A percentile compares a stretch with the other conserved stretches of the same genome.
Conservation (phyloP, 2,888 invertebrate genomes). For the Calameuta pallipes region DNA sequence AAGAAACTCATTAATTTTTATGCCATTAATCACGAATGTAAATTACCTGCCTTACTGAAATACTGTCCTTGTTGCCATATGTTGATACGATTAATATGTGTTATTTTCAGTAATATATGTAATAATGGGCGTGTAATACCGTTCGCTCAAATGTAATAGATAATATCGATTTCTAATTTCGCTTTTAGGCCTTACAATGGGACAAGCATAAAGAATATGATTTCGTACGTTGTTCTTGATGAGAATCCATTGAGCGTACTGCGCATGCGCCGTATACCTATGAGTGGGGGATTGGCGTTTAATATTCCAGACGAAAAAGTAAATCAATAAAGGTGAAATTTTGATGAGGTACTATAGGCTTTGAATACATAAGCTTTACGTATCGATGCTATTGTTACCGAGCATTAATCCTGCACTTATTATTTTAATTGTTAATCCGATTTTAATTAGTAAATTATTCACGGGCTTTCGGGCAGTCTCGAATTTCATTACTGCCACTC, state of each 20-base stretch:
- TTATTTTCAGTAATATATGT: background rate
- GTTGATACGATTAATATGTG: background rate
- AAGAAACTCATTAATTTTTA: background rate
- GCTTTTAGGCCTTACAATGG: background rate
- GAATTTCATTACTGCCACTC: background rate
- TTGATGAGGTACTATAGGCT: background rate
- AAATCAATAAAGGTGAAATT: background rate
- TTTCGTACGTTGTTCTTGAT: background rate
- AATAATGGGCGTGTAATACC: background rate
- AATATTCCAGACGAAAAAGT: background rate
- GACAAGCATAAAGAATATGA: background rate
- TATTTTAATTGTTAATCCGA: background rate
- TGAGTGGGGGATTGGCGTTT: background rate
- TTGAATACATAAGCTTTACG: background rate
- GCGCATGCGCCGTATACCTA: background rate
- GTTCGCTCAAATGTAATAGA: background rate
- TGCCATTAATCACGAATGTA: background rate
- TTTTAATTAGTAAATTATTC: background rate
- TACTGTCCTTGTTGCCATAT: background rate
- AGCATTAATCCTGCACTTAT: background rate
- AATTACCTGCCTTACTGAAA: background rate
- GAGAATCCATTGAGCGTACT: background rate
- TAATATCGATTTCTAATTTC: background rate
- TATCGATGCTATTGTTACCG: background rate
- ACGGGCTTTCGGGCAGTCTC: background rate